A percentile compares a stretch with the other conserved stretches of the same genome.
Evolutionary conservation across 2,113 vertebrate species (phyloP).

Genomic region (Ciconia maguari): DNA sequence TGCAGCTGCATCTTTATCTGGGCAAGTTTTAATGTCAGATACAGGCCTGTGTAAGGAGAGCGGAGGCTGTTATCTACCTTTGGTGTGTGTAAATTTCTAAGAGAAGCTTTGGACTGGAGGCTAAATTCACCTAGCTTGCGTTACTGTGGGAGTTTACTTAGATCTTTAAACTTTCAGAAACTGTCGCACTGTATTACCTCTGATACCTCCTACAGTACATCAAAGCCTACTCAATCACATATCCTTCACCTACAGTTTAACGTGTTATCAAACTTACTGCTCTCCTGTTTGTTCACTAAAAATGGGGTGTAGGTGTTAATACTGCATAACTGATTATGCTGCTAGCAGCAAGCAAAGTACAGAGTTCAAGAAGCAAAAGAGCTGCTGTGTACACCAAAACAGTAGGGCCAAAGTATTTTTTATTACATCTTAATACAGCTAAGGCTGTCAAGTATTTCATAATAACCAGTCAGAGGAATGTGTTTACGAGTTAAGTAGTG

Average conservation of each 20-base stretch:
- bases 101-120: neutral
- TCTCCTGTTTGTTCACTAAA: neutral
- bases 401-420: neutral
- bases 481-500: neutral
- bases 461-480: neutral
- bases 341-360: neutral
- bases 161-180: neutral
- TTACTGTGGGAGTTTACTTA: neutral
- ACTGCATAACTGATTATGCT: neutral
- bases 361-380: neutral
- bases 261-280: neutral
- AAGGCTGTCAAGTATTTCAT: conserved; percentile 14
- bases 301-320: neutral
- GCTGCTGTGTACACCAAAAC: neutral
- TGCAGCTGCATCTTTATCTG: neutral
- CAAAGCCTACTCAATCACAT: neutral
- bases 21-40: neutral
- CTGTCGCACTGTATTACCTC: neutral
- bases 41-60: neutral
- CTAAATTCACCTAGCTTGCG: neutral
- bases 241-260: neutral
- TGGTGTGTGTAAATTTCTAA: neutral
- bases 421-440: neutral
- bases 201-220: neutral
- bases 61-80: neutral